Base-by-base conservation (phyloP, 2,888 invertebrate species). In the Caenorhabditis sulstoni region DNA sequence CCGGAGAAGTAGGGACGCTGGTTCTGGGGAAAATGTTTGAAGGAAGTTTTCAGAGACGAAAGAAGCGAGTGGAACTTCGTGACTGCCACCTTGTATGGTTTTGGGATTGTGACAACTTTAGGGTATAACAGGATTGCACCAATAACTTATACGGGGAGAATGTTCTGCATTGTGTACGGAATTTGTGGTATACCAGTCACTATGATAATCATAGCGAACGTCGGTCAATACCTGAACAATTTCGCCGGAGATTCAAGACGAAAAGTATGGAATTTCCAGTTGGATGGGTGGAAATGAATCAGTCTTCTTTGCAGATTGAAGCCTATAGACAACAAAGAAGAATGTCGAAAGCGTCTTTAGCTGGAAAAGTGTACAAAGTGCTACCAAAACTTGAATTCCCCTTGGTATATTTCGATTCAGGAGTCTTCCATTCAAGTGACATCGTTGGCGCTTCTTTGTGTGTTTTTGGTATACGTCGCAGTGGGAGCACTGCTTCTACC, bases 171-270 rank as follows among this genome's bases (percentile, higher is more conserved):
- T 20, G 75, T 87, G 39, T 89, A 90, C 57, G 89, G 89, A 8
- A 84, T 88, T 18, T 87, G 87, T 58, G 88, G 87, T n/a, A 89
- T 89, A 50, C 89, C 88, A 16, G 71, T 89, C 23, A 89, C 89
- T 3, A 90, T 89, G 89, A 90, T 89, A 47, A 89, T 89, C 53
- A 90, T 89, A 65, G 89, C 89, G 16, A 90, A 89, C 62, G 86
- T 89, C 35, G 89, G 89, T 22, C 89, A 89, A 64, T 90, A 88
- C 71, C 64, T 89, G 20, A 88, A 88, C 49, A 87, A 86, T 50
- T 89, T 89, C 78, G 89, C 89, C 1, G 85, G 87, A 49, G 82
- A 85, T 37, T 85, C 85, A 1, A 82, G 87, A 41, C 80, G 87
- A 64, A 88, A 85, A 79, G 89, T 86, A 44, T 47, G 4, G 14